Base-by-base conservation (phyloP, 2,797 vertebrate genomes). In the Telmatherina bonti region DNA sequence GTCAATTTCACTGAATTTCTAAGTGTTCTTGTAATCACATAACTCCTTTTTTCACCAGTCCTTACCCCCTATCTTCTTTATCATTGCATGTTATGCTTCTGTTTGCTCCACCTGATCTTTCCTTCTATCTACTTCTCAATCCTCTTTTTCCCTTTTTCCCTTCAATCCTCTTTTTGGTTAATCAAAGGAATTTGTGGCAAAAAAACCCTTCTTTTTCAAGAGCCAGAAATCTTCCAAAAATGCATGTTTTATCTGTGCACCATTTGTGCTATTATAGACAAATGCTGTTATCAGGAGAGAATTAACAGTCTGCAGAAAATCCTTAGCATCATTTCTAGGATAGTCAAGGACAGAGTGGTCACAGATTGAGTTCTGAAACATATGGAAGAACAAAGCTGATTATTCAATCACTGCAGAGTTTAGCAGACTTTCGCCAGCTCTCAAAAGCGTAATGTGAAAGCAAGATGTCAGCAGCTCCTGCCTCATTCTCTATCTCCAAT, bases 391-490 rank as follows among this genome's bases (percentile, higher is more conserved):
- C 62, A 81, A 84, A 80, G 62, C 78, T 74, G 79, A 84, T 86
- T 84, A 87, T 82, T 87, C 60, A 84, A 82, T 81, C 77, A 77
- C 24, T 55, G 71, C 2, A 1, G 71, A 67, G 72, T 62, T 31
- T 31, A 70, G 72, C 57, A 55, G 70, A 81, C 70, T 80, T 71
- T 56, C 64, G 74, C 71, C 82, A 80, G 67, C 78, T 88, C 72
- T 74, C 72, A 70, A 78, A 86, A 70, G 66, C 78, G 30, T 65
- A 73, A 76, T 66, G 75, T 76, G 85, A 88, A 84, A 88, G 82
- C 76, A 86, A 88, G 75, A 87, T 61, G 77, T 90, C 85, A 82
- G 78, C 74, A 63, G 77, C 82, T 80, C 49, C 57, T 8, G 27
- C 67, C 57, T 79, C 71, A 31, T 63, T 54, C 78, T 79, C 76